Base-by-base conservation (phyloP, 2,888 invertebrate genomes). In the Prenolepis imparis region DNA sequence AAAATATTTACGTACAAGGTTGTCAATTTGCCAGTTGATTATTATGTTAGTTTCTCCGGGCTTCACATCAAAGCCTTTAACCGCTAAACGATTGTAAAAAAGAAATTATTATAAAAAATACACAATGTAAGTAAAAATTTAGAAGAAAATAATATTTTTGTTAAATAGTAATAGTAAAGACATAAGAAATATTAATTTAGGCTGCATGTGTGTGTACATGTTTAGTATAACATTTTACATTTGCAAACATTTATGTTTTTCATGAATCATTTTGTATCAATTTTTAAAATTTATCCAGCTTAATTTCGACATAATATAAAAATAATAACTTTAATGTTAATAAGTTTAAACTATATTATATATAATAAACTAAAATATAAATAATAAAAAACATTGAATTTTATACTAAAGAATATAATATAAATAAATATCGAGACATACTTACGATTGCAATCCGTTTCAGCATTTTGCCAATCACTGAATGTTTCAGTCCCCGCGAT, bases 401-500 rank as follows among this genome's bases (percentile, higher is more conserved):
- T 24, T 12, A 0, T 59, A 0, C 18, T 28, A 28, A n/a, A n/a
- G n/a, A n/a, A 28, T 28, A 3, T 28, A n/a, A n/a, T 18, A 2
- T 12, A 39, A 59, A 44, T 4, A 36, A 44, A 36, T 12, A 6
- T 78, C 3, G n/a, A 52, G 8, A 8, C 2, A 8, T 0, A 74
- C 84, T 83, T 77, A 92, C 92, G 63, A 48, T 57, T 84, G 68
- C 92, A 92, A 0, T 18, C 32, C 0, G 91, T 90, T 0, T 84
- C 84, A 28, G 85, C 87, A 44, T 75, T 77, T 12, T 0, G 3
- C 83, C 75, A 86, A 28, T 82, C 11, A 0, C 89, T 85, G 1
- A 6, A 3, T 28, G 89, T 72, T 1, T 8, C 0, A 1, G 2
- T 0, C 0, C 0, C 21, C n/a, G 32, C 48, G 4, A 83, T 5